phyloP scores from a whole-genome alignment of 1,140 invertebrate genomes.

The Teleopsis dalmanni region DNA sequence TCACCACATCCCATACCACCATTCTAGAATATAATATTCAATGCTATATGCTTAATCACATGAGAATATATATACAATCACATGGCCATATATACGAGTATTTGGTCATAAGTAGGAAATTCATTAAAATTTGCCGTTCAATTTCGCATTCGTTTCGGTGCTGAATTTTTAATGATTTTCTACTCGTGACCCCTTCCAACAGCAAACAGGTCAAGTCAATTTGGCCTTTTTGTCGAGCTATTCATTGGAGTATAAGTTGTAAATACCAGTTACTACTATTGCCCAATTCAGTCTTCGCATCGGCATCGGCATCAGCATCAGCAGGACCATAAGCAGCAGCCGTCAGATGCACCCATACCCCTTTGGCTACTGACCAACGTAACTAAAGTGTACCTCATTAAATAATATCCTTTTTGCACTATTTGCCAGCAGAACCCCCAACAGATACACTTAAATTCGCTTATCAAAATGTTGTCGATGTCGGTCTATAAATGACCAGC shows the following conservation, averaged over 20 bases:
- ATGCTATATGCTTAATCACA: too few species aligned
- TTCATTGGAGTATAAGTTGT: conserved; percentile 1
- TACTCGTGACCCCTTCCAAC: neutral
- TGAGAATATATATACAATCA: neutral
- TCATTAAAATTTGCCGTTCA: conserved; percentile 17
- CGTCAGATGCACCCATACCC: neutral
- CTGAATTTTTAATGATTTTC: conserved; percentile 16
- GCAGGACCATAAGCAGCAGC: neutral
- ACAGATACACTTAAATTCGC: neutral
- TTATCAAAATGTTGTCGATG: conserved; percentile 10
- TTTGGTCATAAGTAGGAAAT: neutral
- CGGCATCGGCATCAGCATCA: too few species aligned
- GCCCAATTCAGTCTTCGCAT: too few species aligned
- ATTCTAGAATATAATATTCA: too few species aligned
- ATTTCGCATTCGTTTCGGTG: conserved; percentile 13
- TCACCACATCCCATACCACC: too few species aligned
- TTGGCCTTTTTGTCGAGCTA: conserved; percentile 12
- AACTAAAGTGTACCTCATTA: conserved; percentile 14
- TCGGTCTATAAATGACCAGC: too few species aligned
- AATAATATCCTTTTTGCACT: conserved; percentile 13
- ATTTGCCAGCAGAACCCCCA: conserved; percentile 1
- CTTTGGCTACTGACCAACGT: neutral
- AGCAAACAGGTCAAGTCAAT: conserved; percentile 14
- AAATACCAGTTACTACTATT: too few species aligned
- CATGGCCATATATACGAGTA: neutral